A percentile compares a stretch with the other conserved stretches of the same genome.
Evolutionary conservation across 2,113 vertebrate genomes (phyloP).

Genomic region (Halichoerus grypus): DNA sequence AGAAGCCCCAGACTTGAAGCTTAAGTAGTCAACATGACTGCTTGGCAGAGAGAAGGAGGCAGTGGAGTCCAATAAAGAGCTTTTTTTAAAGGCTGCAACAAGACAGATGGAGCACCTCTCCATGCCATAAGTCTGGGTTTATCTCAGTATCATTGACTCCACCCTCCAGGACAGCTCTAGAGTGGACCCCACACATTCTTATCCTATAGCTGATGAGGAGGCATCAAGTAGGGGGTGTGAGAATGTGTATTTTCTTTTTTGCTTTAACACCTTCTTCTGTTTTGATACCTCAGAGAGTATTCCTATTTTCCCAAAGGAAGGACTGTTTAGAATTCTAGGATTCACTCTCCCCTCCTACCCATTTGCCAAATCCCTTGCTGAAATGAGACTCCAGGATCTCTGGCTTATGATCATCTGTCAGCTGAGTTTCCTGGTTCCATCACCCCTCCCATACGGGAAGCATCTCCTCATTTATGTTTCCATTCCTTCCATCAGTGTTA

Average conservation of each 20-base stretch:
- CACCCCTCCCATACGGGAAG: neutral
- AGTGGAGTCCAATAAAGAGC: neutral
- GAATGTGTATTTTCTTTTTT: neutral
- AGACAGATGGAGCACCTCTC: neutral
- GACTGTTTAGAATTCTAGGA: neutral
- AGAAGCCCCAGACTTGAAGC: neutral
- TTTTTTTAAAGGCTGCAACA: neutral
- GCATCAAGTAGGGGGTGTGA: neutral
- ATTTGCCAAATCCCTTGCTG: neutral
- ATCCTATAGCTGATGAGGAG: neutral
- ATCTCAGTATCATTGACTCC: neutral
- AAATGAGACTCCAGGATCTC: neutral
- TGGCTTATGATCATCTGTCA: neutral
- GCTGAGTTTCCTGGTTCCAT: neutral
- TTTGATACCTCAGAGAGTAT: neutral
- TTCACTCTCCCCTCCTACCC: neutral
- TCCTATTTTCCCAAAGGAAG: neutral
- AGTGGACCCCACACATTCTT: neutral
- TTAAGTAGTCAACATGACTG: neutral
- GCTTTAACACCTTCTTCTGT: neutral
- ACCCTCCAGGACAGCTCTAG: neutral
- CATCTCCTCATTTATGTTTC: conserved; percentile 40
- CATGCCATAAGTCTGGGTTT: neutral
- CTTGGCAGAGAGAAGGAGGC: neutral
- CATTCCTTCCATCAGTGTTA: neutral